Conservation (phyloP, 2,113 vertebrate species). For the Sylvietta virens region DNA sequence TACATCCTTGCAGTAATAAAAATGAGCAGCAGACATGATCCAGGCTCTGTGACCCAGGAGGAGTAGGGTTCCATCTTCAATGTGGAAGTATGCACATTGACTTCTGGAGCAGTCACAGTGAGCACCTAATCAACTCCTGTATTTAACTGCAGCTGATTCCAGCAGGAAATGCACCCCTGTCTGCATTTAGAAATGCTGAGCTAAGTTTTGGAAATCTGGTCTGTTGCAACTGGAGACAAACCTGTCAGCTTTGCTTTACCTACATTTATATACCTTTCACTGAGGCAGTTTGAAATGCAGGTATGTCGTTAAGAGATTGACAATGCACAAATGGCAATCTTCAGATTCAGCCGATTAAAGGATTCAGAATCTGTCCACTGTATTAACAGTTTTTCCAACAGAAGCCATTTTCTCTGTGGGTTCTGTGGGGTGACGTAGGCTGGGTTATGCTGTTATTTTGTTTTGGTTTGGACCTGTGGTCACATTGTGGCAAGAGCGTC, state of each 20-base stretch:
- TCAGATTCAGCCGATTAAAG: neutral
- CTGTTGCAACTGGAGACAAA: neutral
- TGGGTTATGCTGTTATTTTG: neutral
- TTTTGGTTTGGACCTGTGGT: neutral
- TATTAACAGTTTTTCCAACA: neutral
- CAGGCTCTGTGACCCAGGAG: neutral
- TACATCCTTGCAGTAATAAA: neutral
- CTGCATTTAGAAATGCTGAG: neutral
- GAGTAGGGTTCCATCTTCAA: neutral
- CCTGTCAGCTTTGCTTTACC: neutral
- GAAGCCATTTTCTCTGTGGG: neutral
- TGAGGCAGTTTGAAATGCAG: neutral
- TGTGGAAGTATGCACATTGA: neutral
- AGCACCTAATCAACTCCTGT: neutral
- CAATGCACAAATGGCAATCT: neutral
- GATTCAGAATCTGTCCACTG: neutral
- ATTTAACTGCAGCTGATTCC: neutral
- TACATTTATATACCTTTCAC: neutral
- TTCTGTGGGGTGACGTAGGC: neutral
- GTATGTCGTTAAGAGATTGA: neutral
- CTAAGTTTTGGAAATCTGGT: neutral
- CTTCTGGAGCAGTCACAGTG: neutral
- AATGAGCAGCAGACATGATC: neutral
- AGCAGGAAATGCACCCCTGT: neutral
- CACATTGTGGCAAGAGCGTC: neutral